A percentile compares a stretch with the other conserved stretches of the same genome.
These are phyloP conservation scores for Chrysochloris asiatica DNA, from an alignment of 2,113 vertebrate species.

Conservation along the genomic window DNA sequence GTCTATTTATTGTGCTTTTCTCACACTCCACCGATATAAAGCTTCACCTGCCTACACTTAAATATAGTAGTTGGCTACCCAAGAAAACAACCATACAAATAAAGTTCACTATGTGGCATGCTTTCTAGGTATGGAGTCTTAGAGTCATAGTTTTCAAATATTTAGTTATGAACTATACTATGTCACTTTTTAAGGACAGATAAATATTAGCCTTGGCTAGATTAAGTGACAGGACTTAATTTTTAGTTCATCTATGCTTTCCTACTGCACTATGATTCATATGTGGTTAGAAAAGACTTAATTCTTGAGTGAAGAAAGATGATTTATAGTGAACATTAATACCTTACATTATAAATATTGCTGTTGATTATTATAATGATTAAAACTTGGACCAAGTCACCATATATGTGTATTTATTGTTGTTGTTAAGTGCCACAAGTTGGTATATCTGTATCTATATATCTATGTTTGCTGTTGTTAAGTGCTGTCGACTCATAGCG, in stretches of 20 bases:
- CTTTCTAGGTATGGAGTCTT: neutral
- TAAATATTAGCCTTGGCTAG: neutral
- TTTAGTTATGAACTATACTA: neutral
- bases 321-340: neutral
- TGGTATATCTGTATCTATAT: too few species aligned
- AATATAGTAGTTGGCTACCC: neutral
- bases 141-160: conserved; percentile 11
- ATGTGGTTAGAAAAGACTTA: neutral
- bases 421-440: too few species aligned
- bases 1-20: neutral
- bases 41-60: neutral
- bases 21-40: neutral
- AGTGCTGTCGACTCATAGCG: too few species aligned
- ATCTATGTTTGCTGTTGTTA: too few species aligned
- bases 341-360: neutral
- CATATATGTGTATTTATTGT: neutral
- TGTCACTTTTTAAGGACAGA: neutral
- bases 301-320: neutral
- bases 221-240: neutral
- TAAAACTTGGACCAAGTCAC: conserved; percentile 7
- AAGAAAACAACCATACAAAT: conserved; percentile 32
- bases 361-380: neutral
- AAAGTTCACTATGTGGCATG: neutral
- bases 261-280: neutral
- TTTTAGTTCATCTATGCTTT: conserved; percentile 9